Base-by-base conservation (phyloP, 2,888 invertebrate genomes). In the Drosophila hamatofila region DNA sequence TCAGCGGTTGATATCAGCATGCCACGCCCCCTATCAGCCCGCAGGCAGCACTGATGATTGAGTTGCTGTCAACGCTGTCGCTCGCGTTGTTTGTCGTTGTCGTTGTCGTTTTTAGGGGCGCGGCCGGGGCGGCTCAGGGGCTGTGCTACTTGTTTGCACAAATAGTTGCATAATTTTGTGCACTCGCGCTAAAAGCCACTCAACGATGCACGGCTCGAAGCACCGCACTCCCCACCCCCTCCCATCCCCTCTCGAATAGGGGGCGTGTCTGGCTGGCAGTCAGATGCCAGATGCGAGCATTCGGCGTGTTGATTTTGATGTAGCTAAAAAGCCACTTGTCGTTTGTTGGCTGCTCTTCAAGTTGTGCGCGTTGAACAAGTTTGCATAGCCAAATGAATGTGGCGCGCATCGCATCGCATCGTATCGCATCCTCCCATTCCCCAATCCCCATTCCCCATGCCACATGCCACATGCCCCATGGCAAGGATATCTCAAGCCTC, bases 311-410 rank as follows among this genome's bases (percentile, higher is more conserved):
- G 84, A 82, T 82, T 84, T 77, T 82, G 80, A 85, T 85, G 84
- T 88, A 80, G 85, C 84, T 84, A 80, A 84, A 84, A 88, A 83
- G 88, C 85, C 88, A 85, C 84, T 85, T 83, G 81, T 63, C 81
- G 79, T 81, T 81, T 71, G 78, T 73, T 70, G 59, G 67, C 70
- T 55, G 51, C 74, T 69, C 83, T 76, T 84, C 57, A 80, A 78
- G 75, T 60, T 72, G 64, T 70, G 81, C 75, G 81, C 80, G 86
- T 85, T 84, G 84, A 80, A 84, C 78, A 84, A 88, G 84, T 84
- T 88, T 85, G 83, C 83, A 85, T 63, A 88, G 71, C 76, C 85
- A 87, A 84, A 87, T 87, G 88, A 84, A 80, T 87, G 78, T 63
- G 72, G 55, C 57, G 42, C 42, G 27, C 42, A 59, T 21, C 55